Conservation (phyloP, 2,888 invertebrate species). For the Drosophila meridionalis region DNA sequence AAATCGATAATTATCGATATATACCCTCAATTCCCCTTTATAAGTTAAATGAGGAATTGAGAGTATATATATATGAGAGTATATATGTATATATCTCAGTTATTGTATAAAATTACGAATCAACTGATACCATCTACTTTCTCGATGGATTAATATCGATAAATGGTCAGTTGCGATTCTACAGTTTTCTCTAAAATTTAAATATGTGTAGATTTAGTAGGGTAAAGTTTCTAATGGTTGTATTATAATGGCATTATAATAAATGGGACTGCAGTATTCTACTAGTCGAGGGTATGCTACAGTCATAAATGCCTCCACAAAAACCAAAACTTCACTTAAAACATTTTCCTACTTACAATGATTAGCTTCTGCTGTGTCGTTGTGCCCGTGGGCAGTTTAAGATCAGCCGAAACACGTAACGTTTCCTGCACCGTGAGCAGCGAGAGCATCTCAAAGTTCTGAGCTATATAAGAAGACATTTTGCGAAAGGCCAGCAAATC, state of each 20-base stretch:
- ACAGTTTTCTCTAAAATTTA: too few relatives aligned
- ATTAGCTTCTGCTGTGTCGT: conserved; percentile 87
- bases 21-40: too few relatives aligned
- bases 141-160: too few relatives aligned
- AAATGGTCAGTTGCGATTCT: too few relatives aligned
- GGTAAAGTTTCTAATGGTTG: too few relatives aligned
- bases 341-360: conserved; percentile 86
- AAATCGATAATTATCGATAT: too few relatives aligned
- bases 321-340: not conserved
- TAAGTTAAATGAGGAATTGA: too few relatives aligned
- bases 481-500: conserved; percentile 88
- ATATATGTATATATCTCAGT: too few relatives aligned
- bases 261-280: not conserved
- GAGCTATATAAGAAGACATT: conserved; percentile 92
- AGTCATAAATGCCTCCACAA: not conserved
- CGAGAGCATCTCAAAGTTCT: conserved; percentile 92
- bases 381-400: conserved; percentile 90
- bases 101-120: too few relatives aligned
- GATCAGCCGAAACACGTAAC: conserved; percentile 92
- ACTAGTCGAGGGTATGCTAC: not conserved
- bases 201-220: too few relatives aligned
- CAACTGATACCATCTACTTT: too few relatives aligned
- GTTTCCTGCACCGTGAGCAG: conserved; percentile 93
- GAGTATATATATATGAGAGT: too few relatives aligned
- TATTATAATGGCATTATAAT: not conserved